Conservation (phyloP, 2,113 vertebrate genomes). For the Poeciliopsis occidentalis region DNA sequence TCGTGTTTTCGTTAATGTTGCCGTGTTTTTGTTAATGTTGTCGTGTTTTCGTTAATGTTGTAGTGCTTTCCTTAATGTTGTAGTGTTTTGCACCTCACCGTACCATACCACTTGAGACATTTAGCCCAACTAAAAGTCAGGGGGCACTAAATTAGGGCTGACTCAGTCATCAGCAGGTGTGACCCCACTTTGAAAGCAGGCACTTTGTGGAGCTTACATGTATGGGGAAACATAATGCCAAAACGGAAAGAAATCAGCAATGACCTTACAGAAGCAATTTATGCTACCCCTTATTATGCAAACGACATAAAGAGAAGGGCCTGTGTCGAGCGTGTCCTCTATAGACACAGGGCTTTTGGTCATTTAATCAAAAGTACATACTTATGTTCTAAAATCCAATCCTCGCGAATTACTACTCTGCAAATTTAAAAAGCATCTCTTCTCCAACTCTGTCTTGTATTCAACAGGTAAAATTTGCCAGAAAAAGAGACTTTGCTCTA, state of each 20-base stretch:
- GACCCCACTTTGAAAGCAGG: too few species aligned
- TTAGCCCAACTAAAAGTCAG: background rate
- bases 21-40: too few species aligned
- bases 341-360: background rate
- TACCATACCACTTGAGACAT: background rate
- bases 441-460: too few species aligned
- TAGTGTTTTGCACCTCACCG: too few species aligned
- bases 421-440: background rate
- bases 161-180: background rate
- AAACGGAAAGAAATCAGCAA: background rate
- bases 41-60: too few species aligned
- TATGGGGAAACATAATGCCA: too few species aligned
- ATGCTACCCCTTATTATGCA: background rate
- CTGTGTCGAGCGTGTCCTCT: background rate
- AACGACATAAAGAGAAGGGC: background rate
- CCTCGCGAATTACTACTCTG: background rate
- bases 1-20: too few species aligned
- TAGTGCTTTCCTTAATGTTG: too few species aligned
- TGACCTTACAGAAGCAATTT: background rate
- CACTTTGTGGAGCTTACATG: too few species aligned
- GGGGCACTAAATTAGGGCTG: background rate
- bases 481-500: too few species aligned
- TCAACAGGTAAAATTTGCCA: too few species aligned
- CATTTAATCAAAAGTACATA: background rate
- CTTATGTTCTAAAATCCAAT: background rate